A percentile compares a stretch with the other conserved stretches of the same genome.
These are phyloP conservation scores for Acleris cristana DNA, from an alignment of 2,888 invertebrate species.

Conservation along the genomic window DNA sequence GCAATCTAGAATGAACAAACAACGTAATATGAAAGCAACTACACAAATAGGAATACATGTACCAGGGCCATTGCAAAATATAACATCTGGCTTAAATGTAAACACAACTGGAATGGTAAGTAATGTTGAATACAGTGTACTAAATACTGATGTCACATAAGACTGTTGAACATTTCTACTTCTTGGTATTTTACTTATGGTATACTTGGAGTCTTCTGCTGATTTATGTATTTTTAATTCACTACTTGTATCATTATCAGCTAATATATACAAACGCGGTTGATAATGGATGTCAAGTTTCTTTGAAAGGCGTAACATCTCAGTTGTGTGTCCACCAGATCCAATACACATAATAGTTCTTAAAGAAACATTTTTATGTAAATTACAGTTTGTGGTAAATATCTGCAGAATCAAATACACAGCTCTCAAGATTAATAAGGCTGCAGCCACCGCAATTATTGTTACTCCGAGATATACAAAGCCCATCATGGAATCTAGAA, in stretches of 20 bases:
- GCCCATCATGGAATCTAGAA: conserved; percentile 24
- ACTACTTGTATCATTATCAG: conserved; percentile 91
- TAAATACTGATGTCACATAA: conserved; percentile 90
- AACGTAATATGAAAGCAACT: conserved; percentile 89
- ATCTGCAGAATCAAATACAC: conserved; percentile 56
- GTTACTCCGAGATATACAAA: conserved; percentile 29
- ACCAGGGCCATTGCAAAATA: conserved; percentile 97
- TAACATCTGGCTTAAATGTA: conserved; percentile 89
- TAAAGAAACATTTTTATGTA: conserved; percentile 51
- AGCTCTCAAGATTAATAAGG: conserved; percentile 48
- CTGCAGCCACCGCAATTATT: conserved; percentile 38
- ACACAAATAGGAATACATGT: conserved; percentile 97
- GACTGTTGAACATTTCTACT: conserved; percentile 95
- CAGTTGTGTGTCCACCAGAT: conserved; percentile 97
- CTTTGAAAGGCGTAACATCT: conserved; percentile 91
- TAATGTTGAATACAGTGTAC: conserved; percentile 89
- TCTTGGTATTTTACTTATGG: conserved; percentile 87
- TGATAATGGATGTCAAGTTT: conserved; percentile 86
- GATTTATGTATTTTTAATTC: conserved; percentile 85
- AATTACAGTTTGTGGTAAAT: conserved; percentile 52
- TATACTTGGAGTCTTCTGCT: conserved; percentile 72
- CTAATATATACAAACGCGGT: conserved; percentile 91
- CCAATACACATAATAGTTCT: conserved; percentile 87
- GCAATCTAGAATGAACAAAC: conserved; percentile 86
- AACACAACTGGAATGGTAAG: conserved; percentile 88